phyloP scores from a whole-genome alignment of 2,113 vertebrate species.

The Spheniscus mendiculus region DNA sequence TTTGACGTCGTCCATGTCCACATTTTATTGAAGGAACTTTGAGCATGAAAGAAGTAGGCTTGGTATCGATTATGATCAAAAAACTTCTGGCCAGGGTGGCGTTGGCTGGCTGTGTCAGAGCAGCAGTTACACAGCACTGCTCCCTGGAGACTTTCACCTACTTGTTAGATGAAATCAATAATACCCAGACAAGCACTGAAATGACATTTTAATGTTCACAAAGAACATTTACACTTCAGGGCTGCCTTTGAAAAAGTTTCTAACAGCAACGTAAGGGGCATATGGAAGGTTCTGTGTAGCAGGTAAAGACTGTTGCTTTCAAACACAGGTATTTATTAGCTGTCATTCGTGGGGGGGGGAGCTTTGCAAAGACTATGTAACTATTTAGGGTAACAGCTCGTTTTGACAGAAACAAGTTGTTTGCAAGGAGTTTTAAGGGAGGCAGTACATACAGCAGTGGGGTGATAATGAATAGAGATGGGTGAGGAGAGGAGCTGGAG shows the following conservation, averaged over 20 bases:
- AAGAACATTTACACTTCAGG: constrained; percentile 48
- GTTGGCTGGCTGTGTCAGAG: constrained; percentile 40
- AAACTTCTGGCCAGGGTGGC: not conserved
- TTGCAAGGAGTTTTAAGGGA: not conserved
- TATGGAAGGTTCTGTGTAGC: not conserved
- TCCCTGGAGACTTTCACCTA: constrained; percentile 54
- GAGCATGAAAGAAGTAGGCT: not conserved
- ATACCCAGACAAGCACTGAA: constrained; percentile 56
- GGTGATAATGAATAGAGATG: not conserved
- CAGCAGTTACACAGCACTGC: constrained; percentile 61
- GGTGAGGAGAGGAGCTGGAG: not conserved
- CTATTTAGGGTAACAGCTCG: not conserved
- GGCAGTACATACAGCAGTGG: not conserved
- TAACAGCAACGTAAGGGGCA: not conserved
- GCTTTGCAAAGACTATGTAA: not conserved
- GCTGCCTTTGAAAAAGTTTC: constrained; percentile 50
- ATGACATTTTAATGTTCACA: constrained; percentile 72
- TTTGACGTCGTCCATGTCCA: not conserved
- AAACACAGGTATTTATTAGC: not conserved
- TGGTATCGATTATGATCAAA: constrained; percentile 58
- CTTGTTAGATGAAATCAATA: constrained; percentile 76
- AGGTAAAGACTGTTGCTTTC: not conserved
- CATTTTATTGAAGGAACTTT: constrained; percentile 9
- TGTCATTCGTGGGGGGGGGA: accelerated
- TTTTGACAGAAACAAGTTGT: not conserved